Evolutionary conservation across 2,888 invertebrate species (phyloP).

Genomic region (Anoncus sp.): DNA sequence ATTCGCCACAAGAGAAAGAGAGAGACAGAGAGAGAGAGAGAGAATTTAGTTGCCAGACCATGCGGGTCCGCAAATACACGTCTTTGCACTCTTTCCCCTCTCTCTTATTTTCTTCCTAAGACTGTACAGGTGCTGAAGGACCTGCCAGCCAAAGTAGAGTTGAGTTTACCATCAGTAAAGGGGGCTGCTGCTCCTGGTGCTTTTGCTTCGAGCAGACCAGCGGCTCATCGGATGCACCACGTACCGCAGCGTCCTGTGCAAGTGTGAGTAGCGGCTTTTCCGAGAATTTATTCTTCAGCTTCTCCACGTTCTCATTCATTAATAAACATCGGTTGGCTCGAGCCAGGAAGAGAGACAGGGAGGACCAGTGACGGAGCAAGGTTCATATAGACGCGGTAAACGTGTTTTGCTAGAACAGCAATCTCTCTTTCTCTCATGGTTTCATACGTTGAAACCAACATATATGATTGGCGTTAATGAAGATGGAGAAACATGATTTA

Average conservation of each 20-base stretch:
- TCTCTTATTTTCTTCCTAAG: conserved; percentile 16
- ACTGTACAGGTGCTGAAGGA: conserved; percentile 41
- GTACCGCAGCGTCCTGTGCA: conserved; percentile 51
- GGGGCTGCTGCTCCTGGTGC: conserved; percentile 39
- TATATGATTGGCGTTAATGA: too few species aligned
- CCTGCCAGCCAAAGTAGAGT: conserved; percentile 58
- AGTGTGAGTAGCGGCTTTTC: conserved; percentile 60
- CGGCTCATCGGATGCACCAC: conserved; percentile 41
- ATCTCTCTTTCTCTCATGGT: conserved; percentile 22
- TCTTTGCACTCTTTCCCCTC: conserved; percentile 41
- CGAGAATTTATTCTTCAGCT: conserved; percentile 60
- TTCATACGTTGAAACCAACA: not conserved
- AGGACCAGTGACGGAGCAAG: conserved; percentile 3
- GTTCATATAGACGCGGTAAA: conserved; percentile 43
- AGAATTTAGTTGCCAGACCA: conserved; percentile 36
- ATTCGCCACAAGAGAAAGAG: conserved; percentile 13
- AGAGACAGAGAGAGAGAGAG: not conserved
- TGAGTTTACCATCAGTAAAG: conserved; percentile 46
- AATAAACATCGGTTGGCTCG: conserved; percentile 60
- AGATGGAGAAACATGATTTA: too few species aligned
- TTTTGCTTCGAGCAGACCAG: conserved; percentile 18
- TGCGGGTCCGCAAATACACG: conserved; percentile 20
- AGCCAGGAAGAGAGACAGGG: conserved; percentile 17
- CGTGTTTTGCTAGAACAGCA: conserved; percentile 40
- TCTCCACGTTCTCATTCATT: conserved; percentile 58